Percentiles rank a stretch among this genome's conserved stretches.
Evolutionary conservation across 2,113 vertebrate species (phyloP).

Genomic region (Larimichthys polyactis): DNA sequence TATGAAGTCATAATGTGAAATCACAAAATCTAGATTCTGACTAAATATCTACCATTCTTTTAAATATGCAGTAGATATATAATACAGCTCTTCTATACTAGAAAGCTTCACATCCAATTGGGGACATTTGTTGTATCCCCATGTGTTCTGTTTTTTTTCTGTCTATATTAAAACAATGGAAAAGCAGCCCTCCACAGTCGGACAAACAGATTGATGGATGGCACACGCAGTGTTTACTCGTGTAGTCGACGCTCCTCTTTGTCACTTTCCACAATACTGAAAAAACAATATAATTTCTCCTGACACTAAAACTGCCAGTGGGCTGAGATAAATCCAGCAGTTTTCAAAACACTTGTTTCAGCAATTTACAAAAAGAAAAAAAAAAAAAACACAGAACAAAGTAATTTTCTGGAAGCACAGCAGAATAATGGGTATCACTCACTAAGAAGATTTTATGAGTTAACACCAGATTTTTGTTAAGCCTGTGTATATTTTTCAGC

Average conservation of each 20-base stretch:
- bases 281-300: constrained; percentile 45
- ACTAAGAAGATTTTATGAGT: neutral
- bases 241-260: constrained; percentile 6
- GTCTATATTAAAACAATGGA: neutral
- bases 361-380: constrained; percentile 2
- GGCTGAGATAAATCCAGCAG: constrained; percentile 34
- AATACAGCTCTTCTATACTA: neutral
- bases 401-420: neutral
- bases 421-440: constrained; percentile 12
- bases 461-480: neutral
- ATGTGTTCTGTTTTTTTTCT: neutral
- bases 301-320: constrained; percentile 27
- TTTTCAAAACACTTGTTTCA: constrained; percentile 47
- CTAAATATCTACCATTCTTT: neutral
- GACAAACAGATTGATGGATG: constrained; percentile 40
- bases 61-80: neutral
- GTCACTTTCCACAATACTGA: constrained; percentile 11
- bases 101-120: neutral
- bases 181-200: neutral
- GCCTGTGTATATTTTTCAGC: neutral
- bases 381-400: neutral
- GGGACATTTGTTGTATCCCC: too few species aligned
- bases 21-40: neutral
- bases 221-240: constrained; percentile 28
- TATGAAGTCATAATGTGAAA: constrained; percentile 10